Evolutionary conservation across 2,888 invertebrate genomes (phyloP).

Genomic region (Lepidonotus clava): DNA sequence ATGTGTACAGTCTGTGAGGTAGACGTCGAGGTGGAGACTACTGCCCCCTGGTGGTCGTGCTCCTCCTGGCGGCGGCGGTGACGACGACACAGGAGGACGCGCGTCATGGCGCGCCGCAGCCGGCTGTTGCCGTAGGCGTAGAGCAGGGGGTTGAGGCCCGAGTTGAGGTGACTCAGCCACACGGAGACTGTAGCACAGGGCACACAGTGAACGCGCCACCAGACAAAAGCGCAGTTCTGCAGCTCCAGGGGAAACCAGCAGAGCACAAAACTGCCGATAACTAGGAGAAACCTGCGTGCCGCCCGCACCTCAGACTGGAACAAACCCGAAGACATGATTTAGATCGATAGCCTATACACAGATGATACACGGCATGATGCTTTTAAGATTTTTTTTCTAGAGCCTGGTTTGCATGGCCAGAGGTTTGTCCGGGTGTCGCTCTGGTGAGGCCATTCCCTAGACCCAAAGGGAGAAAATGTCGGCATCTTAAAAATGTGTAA

Average conservation of each 20-base stretch:
- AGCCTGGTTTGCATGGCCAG: not conserved
- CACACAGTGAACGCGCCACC: not conserved
- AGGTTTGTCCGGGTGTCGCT: not conserved
- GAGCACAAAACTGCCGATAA: constrained; percentile 72
- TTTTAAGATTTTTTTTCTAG: no score
- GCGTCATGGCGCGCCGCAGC: constrained; percentile 23
- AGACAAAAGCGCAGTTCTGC: constrained; percentile 68
- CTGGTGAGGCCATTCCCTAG: not conserved
- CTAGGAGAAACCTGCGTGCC: constrained; percentile 73
- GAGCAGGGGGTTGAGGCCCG: constrained; percentile 74
- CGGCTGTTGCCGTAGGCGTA: constrained; percentile 67
- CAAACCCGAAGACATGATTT: not conserved
- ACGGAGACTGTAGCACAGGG: constrained; percentile 66
- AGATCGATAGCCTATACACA: not conserved
- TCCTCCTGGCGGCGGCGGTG: no score
- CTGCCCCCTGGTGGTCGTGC: no score
- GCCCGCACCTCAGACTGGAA: constrained; percentile 65
- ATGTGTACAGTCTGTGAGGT: no score
- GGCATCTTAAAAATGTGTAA: no score
- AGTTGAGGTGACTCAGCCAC: constrained; percentile 76
- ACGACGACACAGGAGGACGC: not conserved
- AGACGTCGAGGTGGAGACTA: no score
- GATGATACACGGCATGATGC: not conserved
- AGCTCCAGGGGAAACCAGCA: constrained; percentile 77
- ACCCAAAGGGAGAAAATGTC: not conserved